Percentiles rank a stretch among this genome's conserved stretches.
These are phyloP conservation scores for Fistularia tabacaria DNA, from an alignment of 2,797 vertebrate genomes.

Conservation along the genomic window DNA sequence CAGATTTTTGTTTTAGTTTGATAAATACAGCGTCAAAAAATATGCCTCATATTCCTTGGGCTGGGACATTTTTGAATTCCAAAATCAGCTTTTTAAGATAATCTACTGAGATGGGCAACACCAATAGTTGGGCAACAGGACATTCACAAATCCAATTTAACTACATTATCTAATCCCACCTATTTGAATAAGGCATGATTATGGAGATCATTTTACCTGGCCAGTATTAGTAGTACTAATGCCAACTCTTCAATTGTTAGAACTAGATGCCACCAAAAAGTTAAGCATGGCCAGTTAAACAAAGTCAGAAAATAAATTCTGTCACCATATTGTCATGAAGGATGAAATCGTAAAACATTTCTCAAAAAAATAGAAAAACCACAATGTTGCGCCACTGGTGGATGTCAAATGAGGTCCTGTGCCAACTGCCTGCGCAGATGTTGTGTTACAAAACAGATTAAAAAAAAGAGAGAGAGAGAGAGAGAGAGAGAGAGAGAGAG, in stretches of 20 bases:
- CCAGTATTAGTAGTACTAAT: background rate
- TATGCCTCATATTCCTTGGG: background rate
- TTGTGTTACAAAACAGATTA: background rate
- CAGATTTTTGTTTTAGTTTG: no score
- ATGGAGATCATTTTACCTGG: background rate
- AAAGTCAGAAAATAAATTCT: no score
- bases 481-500: conserved; percentile 4
- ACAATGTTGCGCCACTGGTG: no score
- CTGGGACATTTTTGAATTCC: background rate
- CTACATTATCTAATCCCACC: background rate
- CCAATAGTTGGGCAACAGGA: background rate
- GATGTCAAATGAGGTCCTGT: no score
- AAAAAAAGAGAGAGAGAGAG: background rate
- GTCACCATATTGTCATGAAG: no score
- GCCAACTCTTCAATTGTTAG: no score
- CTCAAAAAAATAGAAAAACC: no score
- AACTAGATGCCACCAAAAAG: no score
- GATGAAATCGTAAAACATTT: no score
- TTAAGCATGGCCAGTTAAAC: no score
- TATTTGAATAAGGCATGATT: background rate
- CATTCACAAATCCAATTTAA: conserved; percentile 13
- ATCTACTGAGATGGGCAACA: background rate
- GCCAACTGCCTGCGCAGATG: background rate
- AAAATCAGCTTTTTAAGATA: conserved; percentile 8
- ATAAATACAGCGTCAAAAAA: no score